A percentile compares a stretch with the other conserved stretches of the same genome.
Evolutionary conservation across 2,888 invertebrate species (phyloP).

Genomic region (Drosophila fungiperda): DNA sequence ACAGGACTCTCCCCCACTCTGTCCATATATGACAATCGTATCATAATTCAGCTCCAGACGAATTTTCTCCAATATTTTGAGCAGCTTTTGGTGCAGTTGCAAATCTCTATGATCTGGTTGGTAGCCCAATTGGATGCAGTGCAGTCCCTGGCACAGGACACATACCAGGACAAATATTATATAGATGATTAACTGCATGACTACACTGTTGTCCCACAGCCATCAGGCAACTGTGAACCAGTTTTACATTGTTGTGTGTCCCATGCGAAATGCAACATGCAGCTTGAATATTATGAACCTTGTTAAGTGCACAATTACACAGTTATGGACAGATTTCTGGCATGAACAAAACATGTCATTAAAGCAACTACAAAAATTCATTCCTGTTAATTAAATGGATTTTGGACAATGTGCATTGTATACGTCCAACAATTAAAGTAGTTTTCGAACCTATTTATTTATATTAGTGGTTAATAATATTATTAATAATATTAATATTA

Average conservation of each 20-base stretch:
- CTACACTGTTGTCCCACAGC: conserved; percentile 6
- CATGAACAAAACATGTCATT: background rate
- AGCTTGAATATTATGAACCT: background rate
- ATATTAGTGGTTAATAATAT: background rate
- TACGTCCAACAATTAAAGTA: background rate
- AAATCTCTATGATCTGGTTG: background rate
- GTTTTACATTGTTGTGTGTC: background rate
- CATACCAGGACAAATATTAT: conserved; percentile 6
- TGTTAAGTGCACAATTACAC: background rate
- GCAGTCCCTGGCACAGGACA: conserved; percentile 1
- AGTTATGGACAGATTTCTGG: background rate
- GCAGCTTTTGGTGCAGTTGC: conserved; percentile 10
- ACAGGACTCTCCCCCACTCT: conserved; percentile 24
- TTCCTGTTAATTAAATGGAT: background rate
- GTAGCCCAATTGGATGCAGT: conserved; percentile 7
- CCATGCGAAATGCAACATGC: background rate
- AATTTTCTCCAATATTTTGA: conserved; percentile 33
- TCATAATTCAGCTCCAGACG: conserved; percentile 42
- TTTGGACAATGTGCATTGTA: background rate
- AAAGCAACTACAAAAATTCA: background rate
- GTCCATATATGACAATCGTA: conserved; percentile 49
- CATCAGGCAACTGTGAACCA: conserved; percentile 44
- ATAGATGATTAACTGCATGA: conserved; percentile 22
- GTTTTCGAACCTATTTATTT: background rate
- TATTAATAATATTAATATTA: background rate